These are phyloP conservation scores for Phainopepla nitens DNA, from an alignment of 2,113 vertebrate genomes.

Conservation along the genomic window DNA sequence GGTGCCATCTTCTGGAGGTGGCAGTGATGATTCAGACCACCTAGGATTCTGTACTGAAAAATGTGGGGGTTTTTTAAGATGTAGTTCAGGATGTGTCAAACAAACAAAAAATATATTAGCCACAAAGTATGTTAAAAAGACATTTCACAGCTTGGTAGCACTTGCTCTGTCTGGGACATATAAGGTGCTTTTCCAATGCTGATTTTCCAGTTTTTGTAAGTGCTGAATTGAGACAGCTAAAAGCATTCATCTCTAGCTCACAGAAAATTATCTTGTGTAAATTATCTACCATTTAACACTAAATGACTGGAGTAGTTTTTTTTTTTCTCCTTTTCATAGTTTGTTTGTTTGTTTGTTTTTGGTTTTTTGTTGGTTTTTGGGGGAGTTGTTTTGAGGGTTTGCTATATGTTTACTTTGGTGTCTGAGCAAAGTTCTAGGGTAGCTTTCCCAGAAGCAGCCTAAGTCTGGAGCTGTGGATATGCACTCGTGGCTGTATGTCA, in stretches of 20 bases:
- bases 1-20: slow-evolving; percentile 49
- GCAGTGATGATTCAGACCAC: neutral
- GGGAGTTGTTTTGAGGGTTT: neutral
- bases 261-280: neutral
- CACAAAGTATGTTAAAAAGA: neutral
- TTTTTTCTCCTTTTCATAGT: too few relatives aligned
- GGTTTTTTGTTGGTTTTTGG: neutral
- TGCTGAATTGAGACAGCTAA: neutral
- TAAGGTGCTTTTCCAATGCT: neutral
- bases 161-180: neutral
- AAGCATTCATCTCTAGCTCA: fast-evolving
- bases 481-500: fast-evolving
- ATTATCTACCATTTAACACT: neutral
- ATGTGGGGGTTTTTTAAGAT: fast-evolving
- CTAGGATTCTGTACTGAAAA: neutral
- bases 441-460: neutral
- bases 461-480: fast-evolving
- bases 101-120: neutral
- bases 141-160: neutral
- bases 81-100: neutral
- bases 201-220: neutral
- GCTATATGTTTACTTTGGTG: neutral
- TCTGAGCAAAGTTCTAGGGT: neutral
- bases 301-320: neutral
- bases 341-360: neutral